Evolutionary conservation across 2,888 invertebrate genomes (phyloP).

Genomic region (Callinectes sapidus): DNA sequence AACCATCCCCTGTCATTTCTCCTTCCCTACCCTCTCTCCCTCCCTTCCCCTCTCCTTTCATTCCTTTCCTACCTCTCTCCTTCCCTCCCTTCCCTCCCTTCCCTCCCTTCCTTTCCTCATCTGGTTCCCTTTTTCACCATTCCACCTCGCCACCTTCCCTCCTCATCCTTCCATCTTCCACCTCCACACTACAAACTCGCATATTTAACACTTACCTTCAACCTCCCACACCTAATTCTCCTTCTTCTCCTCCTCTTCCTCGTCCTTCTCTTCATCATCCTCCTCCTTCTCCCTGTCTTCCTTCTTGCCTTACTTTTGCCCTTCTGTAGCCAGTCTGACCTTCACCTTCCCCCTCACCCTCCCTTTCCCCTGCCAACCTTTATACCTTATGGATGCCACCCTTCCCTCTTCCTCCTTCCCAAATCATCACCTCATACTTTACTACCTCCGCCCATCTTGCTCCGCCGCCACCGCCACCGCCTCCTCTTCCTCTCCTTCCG

Average conservation of each 20-base stretch:
- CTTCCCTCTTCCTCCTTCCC: slow-evolving; percentile 1
- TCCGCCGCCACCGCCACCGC: not conserved
- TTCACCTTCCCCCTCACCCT: not conserved
- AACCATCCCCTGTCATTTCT: slow-evolving; percentile 23
- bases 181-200: not conserved
- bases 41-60: not conserved
- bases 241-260: not conserved
- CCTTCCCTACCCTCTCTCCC: not conserved
- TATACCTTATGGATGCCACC: not conserved
- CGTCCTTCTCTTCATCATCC: not conserved
- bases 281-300: not conserved
- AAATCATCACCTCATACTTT: not conserved
- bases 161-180: not conserved
- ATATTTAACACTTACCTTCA: not conserved
- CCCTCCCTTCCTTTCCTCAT: not conserved
- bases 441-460: not conserved
- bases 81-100: not conserved
- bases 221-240: not conserved
- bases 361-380: not conserved
- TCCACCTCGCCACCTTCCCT: not conserved
- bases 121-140: not conserved
- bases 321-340: not conserved
- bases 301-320: not conserved
- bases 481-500: not conserved
- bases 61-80: not conserved